These are phyloP conservation scores for Eupleurogrammus muticus DNA, from an alignment of 2,797 vertebrate genomes.

Conservation along the genomic window DNA sequence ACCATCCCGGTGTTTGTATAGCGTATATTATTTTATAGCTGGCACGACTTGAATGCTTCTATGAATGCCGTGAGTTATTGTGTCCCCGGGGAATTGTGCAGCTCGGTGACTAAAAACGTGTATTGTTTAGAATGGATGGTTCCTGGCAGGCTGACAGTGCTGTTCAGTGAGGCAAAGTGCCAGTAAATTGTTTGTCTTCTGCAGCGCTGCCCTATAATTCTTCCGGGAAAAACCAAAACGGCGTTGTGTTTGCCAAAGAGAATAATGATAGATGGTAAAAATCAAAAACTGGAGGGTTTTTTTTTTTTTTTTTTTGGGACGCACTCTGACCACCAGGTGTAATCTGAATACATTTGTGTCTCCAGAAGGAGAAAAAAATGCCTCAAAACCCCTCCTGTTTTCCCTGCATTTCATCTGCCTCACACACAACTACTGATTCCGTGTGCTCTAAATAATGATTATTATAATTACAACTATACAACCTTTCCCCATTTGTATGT, in stretches of 20 bases:
- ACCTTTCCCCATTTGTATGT: conserved; percentile 24
- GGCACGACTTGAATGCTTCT: conserved; percentile 61
- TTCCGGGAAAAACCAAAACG: conserved; percentile 86
- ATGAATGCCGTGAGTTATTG: conserved; percentile 73
- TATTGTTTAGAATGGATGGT: conserved; percentile 87
- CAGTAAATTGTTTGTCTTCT: conserved; percentile 92
- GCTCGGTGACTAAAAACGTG: conserved; percentile 80
- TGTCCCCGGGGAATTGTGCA: conserved; percentile 80
- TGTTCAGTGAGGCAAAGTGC: conserved; percentile 91
- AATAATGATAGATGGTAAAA: conserved; percentile 90
- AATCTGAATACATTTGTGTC: conserved; percentile 81
- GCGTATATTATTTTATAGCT: conserved; percentile 67
- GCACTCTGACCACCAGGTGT: conserved; percentile 79
- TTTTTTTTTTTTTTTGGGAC: no score
- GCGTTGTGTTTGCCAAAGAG: conserved; percentile 89
- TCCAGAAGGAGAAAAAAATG: conserved; percentile 54
- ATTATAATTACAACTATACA: conserved; percentile 30
- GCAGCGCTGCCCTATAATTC: conserved; percentile 89
- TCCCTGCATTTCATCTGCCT: conserved; percentile 47
- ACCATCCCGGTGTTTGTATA: conserved; percentile 44
- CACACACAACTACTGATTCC: conserved; percentile 42
- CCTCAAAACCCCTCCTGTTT: conserved; percentile 40
- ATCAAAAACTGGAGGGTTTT: conserved; percentile 86
- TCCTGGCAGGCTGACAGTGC: conserved; percentile 87
- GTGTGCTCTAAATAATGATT: conserved; percentile 23